Percentiles rank a stretch among this genome's conserved stretches.
phyloP scores from a whole-genome alignment of 2,797 vertebrate species.

The Periophthalmus magnuspinnatus region DNA sequence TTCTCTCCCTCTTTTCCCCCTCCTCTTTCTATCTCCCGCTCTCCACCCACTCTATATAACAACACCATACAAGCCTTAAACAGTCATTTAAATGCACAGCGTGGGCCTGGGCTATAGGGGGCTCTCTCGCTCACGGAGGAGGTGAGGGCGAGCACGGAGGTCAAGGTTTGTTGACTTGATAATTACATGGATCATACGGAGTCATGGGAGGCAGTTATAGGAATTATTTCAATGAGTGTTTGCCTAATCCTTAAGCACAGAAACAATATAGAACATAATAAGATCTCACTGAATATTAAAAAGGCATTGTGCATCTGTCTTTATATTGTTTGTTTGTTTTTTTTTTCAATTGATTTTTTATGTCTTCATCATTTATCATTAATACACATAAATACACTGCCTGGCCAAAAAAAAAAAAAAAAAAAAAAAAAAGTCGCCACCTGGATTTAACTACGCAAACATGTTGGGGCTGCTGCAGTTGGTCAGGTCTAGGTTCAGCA shows the following conservation, averaged over 20 bases:
- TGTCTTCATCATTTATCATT: no score
- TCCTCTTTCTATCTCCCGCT: not conserved
- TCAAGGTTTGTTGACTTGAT: not conserved
- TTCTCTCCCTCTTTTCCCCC: no score
- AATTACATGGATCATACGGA: not conserved
- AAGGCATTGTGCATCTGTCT: no score
- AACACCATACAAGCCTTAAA: not conserved
- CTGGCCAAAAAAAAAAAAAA: no score
- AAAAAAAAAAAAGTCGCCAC: no score
- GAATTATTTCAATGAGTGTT: not conserved
- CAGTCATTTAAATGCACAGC: slow-evolving; percentile 9
- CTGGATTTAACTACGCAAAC: no score
- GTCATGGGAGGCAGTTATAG: not conserved
- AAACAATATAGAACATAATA: not conserved
- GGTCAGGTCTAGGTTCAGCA: no score
- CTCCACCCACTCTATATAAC: not conserved
- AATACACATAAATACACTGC: no score
- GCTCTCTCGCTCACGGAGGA: not conserved
- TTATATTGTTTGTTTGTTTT: no score
- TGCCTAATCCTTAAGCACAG: not conserved
- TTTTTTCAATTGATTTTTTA: no score
- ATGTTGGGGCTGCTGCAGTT: no score
- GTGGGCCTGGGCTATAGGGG: not conserved
- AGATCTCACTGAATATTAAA: no score
- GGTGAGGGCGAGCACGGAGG: not conserved